A percentile compares a stretch with the other conserved stretches of the same genome.
Conservation (phyloP, 53 echinoderm and acorn worm genomes). For the Hippasteria phrygiana region DNA sequence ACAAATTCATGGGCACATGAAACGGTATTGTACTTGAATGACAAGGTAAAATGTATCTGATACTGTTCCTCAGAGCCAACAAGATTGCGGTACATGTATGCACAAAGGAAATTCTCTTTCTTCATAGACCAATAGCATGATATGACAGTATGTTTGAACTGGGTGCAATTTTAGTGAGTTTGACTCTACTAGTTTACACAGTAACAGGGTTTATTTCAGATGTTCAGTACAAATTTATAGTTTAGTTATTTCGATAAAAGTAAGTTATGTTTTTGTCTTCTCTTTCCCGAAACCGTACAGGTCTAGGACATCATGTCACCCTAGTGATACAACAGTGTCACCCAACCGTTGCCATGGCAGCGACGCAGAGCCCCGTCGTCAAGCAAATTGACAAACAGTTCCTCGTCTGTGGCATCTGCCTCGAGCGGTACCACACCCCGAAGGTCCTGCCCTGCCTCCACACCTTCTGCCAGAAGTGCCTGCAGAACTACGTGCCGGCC, state of each 20-base stretch:
- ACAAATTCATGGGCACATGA: no score
- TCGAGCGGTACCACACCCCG: constrained; percentile 95
- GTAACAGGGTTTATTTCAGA: not conserved
- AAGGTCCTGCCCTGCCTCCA: constrained; percentile 98
- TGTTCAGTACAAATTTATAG: not conserved
- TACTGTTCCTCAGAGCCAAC: no score
- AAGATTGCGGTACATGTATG: no score
- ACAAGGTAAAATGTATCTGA: no score
- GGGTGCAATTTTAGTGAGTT: no score
- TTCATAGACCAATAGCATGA: no score
- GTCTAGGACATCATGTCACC: constrained; percentile 59
- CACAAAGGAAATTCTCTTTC: no score
- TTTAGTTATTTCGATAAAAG: not conserved
- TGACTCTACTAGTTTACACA: not conserved
- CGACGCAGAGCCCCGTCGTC: constrained; percentile 98
- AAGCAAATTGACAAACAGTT: constrained; percentile 99
- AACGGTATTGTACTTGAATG: no score
- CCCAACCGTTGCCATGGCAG: constrained; percentile 74
- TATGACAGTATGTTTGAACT: no score
- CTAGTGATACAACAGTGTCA: constrained; percentile 46
- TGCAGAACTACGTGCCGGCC: constrained; percentile 95
- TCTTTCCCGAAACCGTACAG: constrained; percentile 34
- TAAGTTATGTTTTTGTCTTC: not conserved
- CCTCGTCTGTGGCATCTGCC: constrained; percentile 97
- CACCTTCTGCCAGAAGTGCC: constrained; percentile 99